Base-by-base conservation (phyloP, 2,797 vertebrate genomes). In the Onychomys arenicola region DNA sequence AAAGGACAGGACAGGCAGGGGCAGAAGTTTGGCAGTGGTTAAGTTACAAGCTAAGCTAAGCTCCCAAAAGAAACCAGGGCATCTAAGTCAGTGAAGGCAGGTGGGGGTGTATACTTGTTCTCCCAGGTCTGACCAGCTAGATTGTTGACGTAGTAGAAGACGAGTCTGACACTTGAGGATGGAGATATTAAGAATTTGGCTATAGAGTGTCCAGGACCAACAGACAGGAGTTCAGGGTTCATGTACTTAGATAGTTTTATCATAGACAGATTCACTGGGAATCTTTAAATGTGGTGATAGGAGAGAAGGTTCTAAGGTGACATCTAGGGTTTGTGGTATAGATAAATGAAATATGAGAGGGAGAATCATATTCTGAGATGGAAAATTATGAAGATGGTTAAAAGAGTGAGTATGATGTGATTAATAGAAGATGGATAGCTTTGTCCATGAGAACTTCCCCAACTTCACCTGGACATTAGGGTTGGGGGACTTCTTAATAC, bases 401-500 rank as follows among this genome's bases (percentile, higher is more conserved):
- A 65, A 9, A 37, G 73, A 61, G 73, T 7, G 40, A 23, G 23
- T 12, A 2, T 27, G 8, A n/a, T 46, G 13, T 52, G 2, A 37
- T 46, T 27, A 78, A 23, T 32, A 23, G 49, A 87, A 55, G n/a
- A 6, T 27, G 40, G 10, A 1, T 16, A 57, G 59, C n/a, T 89
- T 32, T 77, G 75, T 57, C 32, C 7, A 16, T 23, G 59, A 80
- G 37, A 78, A 43, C 32, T 37, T 29, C 52, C 43, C 65, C 27
- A 59, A 63, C 59, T 67, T 67, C 71, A 78, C 37, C 77, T 89
- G 77, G 40, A 76, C 29, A 57, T 63, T 29, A 75, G 69, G n/a
- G 71, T 83, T 34, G 43, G 94, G 2, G 49, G 27, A 9, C 57
- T 69, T 76, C 84, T 94, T 96, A 75, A 76, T 81, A 92, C 55